Conservation (phyloP, 2,113 vertebrate species). For the Stercorarius parasiticus region DNA sequence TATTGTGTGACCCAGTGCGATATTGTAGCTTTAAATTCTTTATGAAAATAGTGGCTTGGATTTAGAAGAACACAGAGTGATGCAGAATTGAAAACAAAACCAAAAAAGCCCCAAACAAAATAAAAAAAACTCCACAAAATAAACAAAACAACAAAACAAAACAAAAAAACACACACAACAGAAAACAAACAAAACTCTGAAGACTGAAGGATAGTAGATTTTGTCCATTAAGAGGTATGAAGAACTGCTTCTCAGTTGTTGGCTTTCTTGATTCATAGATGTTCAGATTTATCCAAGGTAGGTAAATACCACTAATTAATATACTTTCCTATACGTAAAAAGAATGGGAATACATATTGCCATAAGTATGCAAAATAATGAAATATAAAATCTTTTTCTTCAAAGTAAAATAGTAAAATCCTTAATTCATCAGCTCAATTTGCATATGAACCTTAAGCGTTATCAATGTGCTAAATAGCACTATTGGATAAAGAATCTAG, state of each 20-base stretch:
- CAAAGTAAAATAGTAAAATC: not conserved
- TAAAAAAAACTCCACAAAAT: not conserved
- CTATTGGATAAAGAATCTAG: not conserved
- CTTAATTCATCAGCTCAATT: not conserved
- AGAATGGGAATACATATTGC: not conserved
- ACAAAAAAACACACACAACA: not conserved
- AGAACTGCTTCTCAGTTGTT: not conserved
- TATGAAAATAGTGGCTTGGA: not conserved
- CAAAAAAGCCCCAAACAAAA: not conserved
- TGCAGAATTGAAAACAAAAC: not conserved
- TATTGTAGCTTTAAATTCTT: not conserved
- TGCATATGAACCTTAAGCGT: not conserved
- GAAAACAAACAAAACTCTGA: not conserved
- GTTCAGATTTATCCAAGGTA: not conserved
- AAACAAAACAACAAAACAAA: not conserved
- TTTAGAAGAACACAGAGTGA: not conserved
- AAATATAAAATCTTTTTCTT: not conserved
- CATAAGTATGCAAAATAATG: not conserved
- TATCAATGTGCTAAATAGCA: not conserved
- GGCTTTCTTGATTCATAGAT: not conserved
- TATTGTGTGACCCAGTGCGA: not conserved
- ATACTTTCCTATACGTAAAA: not conserved
- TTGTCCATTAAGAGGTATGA: not conserved
- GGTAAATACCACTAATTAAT: not conserved
- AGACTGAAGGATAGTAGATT: not conserved